Conservation (phyloP, 2,888 invertebrate genomes). For the Limnephilus auricula region DNA sequence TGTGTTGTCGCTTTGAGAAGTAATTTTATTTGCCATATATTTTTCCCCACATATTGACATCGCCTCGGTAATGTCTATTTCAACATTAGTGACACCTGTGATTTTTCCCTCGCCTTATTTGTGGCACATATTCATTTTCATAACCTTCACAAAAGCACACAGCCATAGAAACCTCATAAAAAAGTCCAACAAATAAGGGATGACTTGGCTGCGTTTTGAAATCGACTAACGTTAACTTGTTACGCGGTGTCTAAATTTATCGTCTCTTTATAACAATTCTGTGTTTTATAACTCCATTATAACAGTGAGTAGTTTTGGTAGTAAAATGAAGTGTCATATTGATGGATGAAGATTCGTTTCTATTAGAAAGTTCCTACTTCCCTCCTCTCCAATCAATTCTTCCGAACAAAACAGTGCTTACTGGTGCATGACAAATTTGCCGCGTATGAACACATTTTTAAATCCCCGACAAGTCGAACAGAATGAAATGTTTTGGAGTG, state of each 20-base stretch:
- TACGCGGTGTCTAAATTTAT: background rate
- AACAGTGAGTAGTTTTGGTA: constrained; percentile 13
- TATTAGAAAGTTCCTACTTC: constrained; percentile 40
- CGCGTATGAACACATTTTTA: background rate
- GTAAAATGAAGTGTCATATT: constrained; percentile 36
- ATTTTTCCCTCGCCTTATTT: constrained; percentile 62
- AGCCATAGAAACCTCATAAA: constrained; percentile 12
- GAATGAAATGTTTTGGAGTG: background rate
- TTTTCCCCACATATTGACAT: constrained; percentile 26
- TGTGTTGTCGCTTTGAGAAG: background rate
- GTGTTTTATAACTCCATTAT: background rate
- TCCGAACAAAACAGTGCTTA: background rate
- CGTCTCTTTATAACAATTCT: background rate
- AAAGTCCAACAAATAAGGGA: background rate
- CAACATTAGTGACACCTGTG: constrained; percentile 65
- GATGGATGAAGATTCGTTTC: constrained; percentile 55
- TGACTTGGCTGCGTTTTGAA: background rate
- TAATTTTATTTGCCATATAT: background rate
- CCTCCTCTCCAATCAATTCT: background rate
- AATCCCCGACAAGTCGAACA: background rate
- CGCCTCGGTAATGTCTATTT: constrained; percentile 58
- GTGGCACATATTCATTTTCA: background rate
- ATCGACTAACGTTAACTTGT: background rate
- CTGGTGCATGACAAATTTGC: background rate
- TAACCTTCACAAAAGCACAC: background rate